Conservation (phyloP, 2,888 invertebrate species). For the Agrochola litura region DNA sequence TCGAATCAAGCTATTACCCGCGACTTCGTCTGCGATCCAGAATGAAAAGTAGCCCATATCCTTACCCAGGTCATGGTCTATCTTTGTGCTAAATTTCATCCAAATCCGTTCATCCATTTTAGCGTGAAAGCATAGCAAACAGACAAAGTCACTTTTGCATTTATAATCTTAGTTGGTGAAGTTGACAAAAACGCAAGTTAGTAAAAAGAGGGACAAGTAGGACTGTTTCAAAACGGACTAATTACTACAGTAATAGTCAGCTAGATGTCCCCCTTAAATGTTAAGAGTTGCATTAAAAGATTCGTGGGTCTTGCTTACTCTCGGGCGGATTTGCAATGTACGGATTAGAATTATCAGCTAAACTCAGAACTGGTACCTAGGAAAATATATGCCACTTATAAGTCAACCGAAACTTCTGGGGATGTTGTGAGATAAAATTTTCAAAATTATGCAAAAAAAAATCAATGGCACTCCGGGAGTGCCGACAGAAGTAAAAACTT, state of each 20-base stretch:
- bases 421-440: neutral
- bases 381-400: neutral
- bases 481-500: no score
- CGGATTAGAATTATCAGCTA: neutral
- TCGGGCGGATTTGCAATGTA: neutral
- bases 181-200: neutral
- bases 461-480: no score
- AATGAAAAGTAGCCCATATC: neutral
- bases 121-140: no score
- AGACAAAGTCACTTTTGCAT: no score
- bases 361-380: neutral
- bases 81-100: no score
- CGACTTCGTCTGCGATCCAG: neutral
- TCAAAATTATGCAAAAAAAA: neutral
- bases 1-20: neutral
- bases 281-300: neutral
- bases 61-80: neutral
- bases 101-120: no score
- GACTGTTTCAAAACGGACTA: neutral
- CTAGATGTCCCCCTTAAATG: neutral
- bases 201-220: neutral
- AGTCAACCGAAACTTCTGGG: neutral
- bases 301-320: neutral
- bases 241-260: neutral
- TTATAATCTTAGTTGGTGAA: no score